Base-by-base conservation (phyloP, 2,113 vertebrate genomes). In the Sclerurus mexicanus region DNA sequence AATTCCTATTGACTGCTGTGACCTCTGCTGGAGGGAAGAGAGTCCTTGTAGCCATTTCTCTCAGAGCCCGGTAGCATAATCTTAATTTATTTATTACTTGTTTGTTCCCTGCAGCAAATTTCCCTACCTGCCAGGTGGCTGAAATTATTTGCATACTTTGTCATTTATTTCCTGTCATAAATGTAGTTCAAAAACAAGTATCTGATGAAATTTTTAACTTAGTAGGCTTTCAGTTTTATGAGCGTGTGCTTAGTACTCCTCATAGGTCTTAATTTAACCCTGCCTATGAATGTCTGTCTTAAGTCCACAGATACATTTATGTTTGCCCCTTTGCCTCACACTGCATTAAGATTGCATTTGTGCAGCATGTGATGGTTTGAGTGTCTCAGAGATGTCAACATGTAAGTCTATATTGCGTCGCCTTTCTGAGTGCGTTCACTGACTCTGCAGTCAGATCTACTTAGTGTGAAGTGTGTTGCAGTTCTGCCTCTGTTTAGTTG, bases 1-100 rank as follows among this genome's bases (percentile, higher is more conserved):
- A 93, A 96, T 92, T 95, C 77, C 71, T 75, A 3, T 47, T 94
- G 95, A 87, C 84, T 95, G 75, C 80, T 85, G 28, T 96, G 90
- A 95, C 81, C 83, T 95, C 85, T 93, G 46, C 79, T 94, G 87
- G 87, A 72, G 83, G 86, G 39, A 91, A 77, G 21, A 89, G 42
- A 47, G 80, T 53, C 79, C 66, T 63, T 79, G 35, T 66, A 84
- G 64, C 30, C 35, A 28, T 88, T 87, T 42, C 28, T 90, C 73
- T 55, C n/a, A 12, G 40, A 81, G 68, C n/a, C 79, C 85, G 79
- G 22, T 58, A 86, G 49, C 52, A 46, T 79, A 42, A 28, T 88
- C 7, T 44, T 35, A 33, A 18, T 81, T 85, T 87, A 73, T 90
- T 93, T 91, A 83, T 91, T 95, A 31, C 28, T 59, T 68, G 31